Conservation (phyloP, 2,888 invertebrate genomes). For the Cephus spinipes region DNA sequence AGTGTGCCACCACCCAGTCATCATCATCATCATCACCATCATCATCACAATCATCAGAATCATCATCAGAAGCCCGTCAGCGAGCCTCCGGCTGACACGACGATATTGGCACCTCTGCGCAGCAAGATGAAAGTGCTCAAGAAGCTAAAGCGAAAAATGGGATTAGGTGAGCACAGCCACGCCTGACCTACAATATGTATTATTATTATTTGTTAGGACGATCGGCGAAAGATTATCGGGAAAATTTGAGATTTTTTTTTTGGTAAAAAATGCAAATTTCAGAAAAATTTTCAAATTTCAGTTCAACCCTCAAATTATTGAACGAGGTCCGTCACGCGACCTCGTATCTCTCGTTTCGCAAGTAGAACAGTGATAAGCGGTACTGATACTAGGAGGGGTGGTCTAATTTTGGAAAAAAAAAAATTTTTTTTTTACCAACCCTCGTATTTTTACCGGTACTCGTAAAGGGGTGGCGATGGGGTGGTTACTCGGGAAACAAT, state of each 20-base stretch:
- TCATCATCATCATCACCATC: slow-evolving; percentile 31
- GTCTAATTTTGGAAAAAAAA: not conserved
- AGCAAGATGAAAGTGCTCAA: slow-evolving; percentile 90
- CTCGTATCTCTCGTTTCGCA: not conserved
- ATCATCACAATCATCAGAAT: slow-evolving; percentile 17
- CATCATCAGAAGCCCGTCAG: slow-evolving; percentile 24
- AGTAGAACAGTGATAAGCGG: not conserved
- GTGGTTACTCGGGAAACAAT: not conserved
- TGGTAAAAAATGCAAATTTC: no score
- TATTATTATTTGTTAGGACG: no score
- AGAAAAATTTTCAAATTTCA: no score
- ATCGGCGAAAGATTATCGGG: no score
- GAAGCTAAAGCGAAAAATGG: slow-evolving; percentile 89
- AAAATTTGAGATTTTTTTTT: no score
- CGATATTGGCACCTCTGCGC: slow-evolving; percentile 69
- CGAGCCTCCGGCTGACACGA: slow-evolving; percentile 47
- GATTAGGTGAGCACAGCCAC: slow-evolving; percentile 77
- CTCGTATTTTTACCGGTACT: not conserved
- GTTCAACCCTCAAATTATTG: no score
- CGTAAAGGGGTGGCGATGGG: not conserved
- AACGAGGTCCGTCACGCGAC: not conserved
- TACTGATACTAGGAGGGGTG: not conserved
- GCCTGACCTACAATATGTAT: slow-evolving; percentile 18
- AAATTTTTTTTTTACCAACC: not conserved
- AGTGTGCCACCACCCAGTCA: slow-evolving; percentile 44